Conservation (phyloP, 2,797 vertebrate species). For the Anabas testudineus region DNA sequence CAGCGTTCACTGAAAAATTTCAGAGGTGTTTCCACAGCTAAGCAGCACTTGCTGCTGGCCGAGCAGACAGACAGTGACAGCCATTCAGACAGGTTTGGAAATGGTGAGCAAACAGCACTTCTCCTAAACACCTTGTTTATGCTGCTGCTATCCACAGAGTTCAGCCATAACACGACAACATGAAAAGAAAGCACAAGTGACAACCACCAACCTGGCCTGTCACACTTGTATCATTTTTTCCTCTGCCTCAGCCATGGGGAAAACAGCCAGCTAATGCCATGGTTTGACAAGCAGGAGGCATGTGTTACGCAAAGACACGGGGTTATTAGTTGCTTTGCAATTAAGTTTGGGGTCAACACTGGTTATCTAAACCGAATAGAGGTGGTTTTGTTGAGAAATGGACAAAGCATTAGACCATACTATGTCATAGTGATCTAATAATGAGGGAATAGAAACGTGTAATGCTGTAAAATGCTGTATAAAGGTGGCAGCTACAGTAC, state of each 20-base stretch:
- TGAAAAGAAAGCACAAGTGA: conserved; percentile 79
- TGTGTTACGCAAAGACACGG: conserved; percentile 36
- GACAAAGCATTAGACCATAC: conserved; percentile 23
- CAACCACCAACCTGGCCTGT: conserved; percentile 76
- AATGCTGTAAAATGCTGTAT: no score
- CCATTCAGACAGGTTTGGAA: conserved; percentile 75
- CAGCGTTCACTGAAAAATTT: conserved; percentile 52
- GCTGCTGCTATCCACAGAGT: conserved; percentile 72
- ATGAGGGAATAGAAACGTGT: conserved; percentile 33
- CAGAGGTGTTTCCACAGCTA: conserved; percentile 61
- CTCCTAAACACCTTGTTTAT: conserved; percentile 81
- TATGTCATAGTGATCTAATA: conserved; percentile 20
- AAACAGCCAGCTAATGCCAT: conserved; percentile 62
- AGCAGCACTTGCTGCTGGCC: conserved; percentile 63
- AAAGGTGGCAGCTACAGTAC: no score
- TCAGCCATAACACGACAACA: conserved; percentile 79
- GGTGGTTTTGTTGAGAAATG: conserved; percentile 39
- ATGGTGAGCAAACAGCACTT: conserved; percentile 77
- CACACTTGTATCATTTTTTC: conserved; percentile 65
- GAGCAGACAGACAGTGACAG: conserved; percentile 67
- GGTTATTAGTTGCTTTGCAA: conserved; percentile 56
- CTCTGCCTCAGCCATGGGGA: conserved; percentile 58
- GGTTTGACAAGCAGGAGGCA: conserved; percentile 61
- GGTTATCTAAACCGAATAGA: conserved; percentile 59
- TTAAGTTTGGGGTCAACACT: conserved; percentile 48